These are phyloP conservation scores for Thryonomys swinderianus DNA, from an alignment of 2,113 vertebrate genomes.

Conservation along the genomic window DNA sequence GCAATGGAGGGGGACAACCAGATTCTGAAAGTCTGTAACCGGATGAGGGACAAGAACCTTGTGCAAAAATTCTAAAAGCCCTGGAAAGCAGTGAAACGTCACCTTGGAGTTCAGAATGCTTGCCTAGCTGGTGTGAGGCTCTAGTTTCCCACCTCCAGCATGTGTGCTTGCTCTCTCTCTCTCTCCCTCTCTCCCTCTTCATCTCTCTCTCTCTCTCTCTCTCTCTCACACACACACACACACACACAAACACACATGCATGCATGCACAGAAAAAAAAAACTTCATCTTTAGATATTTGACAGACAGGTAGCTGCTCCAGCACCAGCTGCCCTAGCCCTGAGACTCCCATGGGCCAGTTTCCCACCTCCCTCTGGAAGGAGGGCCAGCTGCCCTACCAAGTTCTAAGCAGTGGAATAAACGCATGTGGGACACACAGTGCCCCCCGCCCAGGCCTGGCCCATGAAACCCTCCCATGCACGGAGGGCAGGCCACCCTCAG, in stretches of 20 bases:
- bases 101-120: too few species aligned
- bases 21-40: background rate
- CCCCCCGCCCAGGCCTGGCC: background rate
- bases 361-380: background rate
- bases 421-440: background rate
- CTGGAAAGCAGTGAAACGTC: background rate
- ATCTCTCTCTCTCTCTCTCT: too few species aligned
- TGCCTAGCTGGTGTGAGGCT: too few species aligned
- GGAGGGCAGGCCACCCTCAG: background rate
- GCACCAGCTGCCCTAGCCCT: too few species aligned
- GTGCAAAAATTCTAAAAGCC: background rate
- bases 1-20: background rate
- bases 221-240: too few species aligned
- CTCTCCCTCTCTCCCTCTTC: too few species aligned
- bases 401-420: too few species aligned
- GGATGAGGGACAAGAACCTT: background rate
- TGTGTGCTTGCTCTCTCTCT: too few species aligned
- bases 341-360: fast-evolving
- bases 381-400: background rate
- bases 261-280: too few species aligned
- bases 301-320: background rate
- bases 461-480: too few species aligned
- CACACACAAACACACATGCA: too few species aligned
- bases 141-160: too few species aligned
- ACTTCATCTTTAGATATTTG: background rate